These are phyloP conservation scores for Drosophila teissieri DNA, from an alignment of 1,140 invertebrate species.

Conservation along the genomic window DNA sequence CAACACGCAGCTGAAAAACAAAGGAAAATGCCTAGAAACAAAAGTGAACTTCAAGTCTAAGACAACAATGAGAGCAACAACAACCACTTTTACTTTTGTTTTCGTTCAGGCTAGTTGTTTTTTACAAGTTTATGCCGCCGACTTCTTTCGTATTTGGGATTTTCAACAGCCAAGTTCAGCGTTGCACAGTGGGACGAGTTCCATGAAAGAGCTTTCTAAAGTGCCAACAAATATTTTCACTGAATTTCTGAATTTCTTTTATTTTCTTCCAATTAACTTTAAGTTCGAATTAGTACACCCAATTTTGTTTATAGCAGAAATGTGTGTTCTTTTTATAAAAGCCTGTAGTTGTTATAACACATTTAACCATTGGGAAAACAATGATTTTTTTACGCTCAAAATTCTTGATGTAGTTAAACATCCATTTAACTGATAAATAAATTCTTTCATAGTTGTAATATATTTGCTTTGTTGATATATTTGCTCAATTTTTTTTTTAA, in stretches of 20 bases:
- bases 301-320: too few relatives aligned
- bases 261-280: too few relatives aligned
- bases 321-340: too few relatives aligned
- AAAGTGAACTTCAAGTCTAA: slow-evolving; percentile 43
- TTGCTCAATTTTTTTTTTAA: too few relatives aligned
- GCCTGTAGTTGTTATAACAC: too few relatives aligned
- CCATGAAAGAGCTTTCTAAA: neutral
- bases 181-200: slow-evolving; percentile 50
- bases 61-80: slow-evolving; percentile 61
- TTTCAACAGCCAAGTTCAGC: slow-evolving; percentile 77
- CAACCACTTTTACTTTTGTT: slow-evolving; percentile 80
- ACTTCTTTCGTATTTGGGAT: slow-evolving; percentile 48
- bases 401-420: too few relatives aligned
- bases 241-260: neutral
- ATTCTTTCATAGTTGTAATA: too few relatives aligned
- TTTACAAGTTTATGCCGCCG: slow-evolving; percentile 4
- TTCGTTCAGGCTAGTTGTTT: slow-evolving; percentile 34
- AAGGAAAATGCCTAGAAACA: slow-evolving; percentile 71
- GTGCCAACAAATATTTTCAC: neutral
- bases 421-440: too few relatives aligned
- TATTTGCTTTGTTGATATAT: too few relatives aligned
- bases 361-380: too few relatives aligned
- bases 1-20: slow-evolving; percentile 37
- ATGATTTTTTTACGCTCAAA: too few relatives aligned
- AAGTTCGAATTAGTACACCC: too few relatives aligned